Evolutionary conservation across 2,797 vertebrate genomes (phyloP).

Genomic region (Loriculus beryllinus): DNA sequence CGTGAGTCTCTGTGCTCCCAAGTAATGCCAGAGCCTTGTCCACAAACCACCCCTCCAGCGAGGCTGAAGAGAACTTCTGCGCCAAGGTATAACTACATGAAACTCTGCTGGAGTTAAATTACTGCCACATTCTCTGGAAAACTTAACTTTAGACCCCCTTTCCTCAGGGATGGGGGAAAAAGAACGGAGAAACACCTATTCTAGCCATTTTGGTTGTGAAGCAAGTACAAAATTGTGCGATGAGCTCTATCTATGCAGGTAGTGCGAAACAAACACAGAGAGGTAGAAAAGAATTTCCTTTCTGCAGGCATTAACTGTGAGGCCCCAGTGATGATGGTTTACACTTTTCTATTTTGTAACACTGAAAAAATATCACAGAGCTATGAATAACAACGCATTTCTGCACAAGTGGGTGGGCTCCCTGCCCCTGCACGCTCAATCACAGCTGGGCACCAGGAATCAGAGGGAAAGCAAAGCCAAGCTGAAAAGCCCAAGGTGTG

Average conservation of each 20-base stretch:
- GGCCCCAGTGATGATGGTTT: neutral
- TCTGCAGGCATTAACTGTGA: neutral
- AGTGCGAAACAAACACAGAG: neutral
- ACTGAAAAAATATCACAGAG: neutral
- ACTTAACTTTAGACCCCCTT: neutral
- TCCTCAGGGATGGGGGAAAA: neutral
- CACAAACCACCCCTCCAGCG: neutral
- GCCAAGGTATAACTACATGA: neutral
- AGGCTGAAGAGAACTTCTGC: neutral
- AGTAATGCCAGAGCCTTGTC: neutral
- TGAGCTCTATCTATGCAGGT: neutral
- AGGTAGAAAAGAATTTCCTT: neutral
- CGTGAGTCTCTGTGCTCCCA: neutral
- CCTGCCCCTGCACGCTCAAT: rapidly evolving
- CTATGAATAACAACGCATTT: neutral
- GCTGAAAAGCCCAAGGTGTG: neutral
- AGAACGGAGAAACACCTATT: neutral
- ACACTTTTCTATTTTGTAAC: neutral
- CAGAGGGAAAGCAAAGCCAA: neutral
- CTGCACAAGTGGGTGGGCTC: neutral
- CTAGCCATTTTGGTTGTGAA: neutral
- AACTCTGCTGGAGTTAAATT: neutral
- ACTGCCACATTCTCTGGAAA: neutral
- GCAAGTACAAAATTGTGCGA: neutral
- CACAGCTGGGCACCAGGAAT: neutral